phyloP scores from a whole-genome alignment of 2,113 vertebrate genomes.

The Carollia perspicillata region DNA sequence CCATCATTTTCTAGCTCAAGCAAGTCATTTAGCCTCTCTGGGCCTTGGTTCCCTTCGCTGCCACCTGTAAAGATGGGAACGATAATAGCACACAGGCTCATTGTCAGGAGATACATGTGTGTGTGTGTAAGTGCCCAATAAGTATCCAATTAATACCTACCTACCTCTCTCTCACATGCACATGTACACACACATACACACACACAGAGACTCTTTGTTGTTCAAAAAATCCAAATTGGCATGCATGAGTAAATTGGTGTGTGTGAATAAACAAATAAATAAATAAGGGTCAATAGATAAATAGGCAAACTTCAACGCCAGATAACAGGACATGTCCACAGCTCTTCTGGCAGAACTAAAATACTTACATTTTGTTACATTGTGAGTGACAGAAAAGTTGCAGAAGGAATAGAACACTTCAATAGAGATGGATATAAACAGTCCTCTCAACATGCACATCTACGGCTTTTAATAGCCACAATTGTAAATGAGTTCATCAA shows the following conservation, averaged over 20 bases:
- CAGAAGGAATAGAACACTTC: slow-evolving; percentile 28
- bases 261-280: background rate
- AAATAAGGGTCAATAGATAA: background rate
- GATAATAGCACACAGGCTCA: background rate
- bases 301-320: background rate
- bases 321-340: background rate
- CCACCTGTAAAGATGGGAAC: background rate
- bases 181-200: background rate
- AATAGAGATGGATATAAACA: slow-evolving; percentile 63
- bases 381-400: slow-evolving; percentile 42
- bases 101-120: background rate
- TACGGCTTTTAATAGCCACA: slow-evolving; percentile 70
- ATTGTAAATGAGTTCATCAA: slow-evolving; percentile 69
- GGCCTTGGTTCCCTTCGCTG: background rate
- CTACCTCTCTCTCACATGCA: background rate
- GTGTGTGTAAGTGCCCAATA: background rate
- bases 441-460: slow-evolving; percentile 53
- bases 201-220: background rate
- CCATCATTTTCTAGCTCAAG: background rate
- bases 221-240: background rate
- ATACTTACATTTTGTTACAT: background rate
- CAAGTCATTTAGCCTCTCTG: background rate
- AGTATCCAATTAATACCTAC: background rate
- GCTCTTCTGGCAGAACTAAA: slow-evolving; percentile 53
- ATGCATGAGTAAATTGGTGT: background rate